phyloP scores from a whole-genome alignment of 2,113 vertebrate species.

The Chionis minor region DNA sequence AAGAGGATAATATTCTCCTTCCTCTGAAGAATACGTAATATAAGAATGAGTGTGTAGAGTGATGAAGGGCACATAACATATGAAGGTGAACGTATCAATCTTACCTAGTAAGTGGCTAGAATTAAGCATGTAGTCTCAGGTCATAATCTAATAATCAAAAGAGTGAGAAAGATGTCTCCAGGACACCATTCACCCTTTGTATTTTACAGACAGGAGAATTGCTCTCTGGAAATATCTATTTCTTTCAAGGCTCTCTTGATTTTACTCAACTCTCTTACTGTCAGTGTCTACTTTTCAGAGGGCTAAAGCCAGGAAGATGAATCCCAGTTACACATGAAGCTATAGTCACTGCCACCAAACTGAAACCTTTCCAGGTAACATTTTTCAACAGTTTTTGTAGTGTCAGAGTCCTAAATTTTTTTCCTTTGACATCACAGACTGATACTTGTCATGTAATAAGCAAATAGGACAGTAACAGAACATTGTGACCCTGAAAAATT shows the following conservation, averaged over 20 bases:
- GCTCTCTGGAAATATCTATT: neutral
- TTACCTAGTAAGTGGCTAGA: neutral
- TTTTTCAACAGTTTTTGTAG: neutral
- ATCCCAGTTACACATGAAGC: neutral
- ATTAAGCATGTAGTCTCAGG: neutral
- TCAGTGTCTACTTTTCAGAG: neutral
- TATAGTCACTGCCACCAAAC: neutral
- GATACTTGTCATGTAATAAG: neutral
- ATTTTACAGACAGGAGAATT: neutral
- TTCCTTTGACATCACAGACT: neutral
- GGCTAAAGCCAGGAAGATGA: neutral
- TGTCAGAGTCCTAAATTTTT: neutral
- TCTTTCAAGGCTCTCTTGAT: neutral
- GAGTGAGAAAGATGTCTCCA: neutral
- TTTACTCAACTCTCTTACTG: neutral
- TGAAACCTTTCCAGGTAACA: neutral
- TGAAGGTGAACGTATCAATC: neutral
- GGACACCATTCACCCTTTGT: neutral
- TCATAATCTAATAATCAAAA: neutral
- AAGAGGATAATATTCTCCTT: neutral
- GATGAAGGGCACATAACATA: neutral
- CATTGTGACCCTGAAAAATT: neutral
- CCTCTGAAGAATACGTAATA: neutral
- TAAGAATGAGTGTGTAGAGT: neutral
- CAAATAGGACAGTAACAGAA: neutral